Conservation (phyloP, 2,113 vertebrate genomes). For the Ptychochromis oligacanthus region DNA sequence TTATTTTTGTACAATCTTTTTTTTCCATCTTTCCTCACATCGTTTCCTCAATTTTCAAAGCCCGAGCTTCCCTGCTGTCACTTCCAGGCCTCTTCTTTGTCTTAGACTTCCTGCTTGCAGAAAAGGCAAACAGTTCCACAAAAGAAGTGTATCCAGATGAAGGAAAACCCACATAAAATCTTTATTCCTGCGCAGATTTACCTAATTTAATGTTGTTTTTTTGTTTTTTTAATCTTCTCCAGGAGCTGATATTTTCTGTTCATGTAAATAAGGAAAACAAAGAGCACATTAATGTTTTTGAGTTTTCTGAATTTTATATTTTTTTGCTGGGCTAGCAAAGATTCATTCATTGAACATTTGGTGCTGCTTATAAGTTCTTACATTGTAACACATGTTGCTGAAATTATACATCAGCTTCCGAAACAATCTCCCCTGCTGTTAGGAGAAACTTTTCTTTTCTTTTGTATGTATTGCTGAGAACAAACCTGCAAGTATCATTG, state of each 20-base stretch:
- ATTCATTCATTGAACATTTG: conserved; percentile 9
- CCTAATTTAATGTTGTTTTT: not conserved
- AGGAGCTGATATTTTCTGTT: conserved; percentile 42
- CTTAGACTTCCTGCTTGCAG: conserved; percentile 51
- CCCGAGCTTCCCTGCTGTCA: not conserved
- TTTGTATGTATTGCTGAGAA: not conserved
- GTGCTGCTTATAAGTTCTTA: conserved; percentile 1
- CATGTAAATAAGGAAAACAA: conserved; percentile 45
- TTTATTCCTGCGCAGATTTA: conserved; percentile 17
- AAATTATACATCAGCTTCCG: not conserved
- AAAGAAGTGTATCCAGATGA: conserved; percentile 2
- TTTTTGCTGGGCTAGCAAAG: not conserved
- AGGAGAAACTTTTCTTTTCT: not conserved
- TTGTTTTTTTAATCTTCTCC: conserved; percentile 4
- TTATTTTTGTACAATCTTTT: conserved; percentile 56
- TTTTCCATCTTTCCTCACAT: conserved; percentile 35
- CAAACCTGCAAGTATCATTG: not conserved
- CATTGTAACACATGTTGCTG: conserved; percentile 20
- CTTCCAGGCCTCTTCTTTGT: conserved; percentile 25
- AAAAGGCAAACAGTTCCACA: conserved; percentile 41
- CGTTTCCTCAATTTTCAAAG: conserved; percentile 16
- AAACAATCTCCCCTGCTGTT: not conserved
- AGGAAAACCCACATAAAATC: not conserved
- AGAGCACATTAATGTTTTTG: conserved; percentile 14
- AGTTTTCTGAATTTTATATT: conserved; percentile 8